These are phyloP conservation scores for Momotus momota DNA, from an alignment of 2,797 vertebrate species.

Conservation along the genomic window DNA sequence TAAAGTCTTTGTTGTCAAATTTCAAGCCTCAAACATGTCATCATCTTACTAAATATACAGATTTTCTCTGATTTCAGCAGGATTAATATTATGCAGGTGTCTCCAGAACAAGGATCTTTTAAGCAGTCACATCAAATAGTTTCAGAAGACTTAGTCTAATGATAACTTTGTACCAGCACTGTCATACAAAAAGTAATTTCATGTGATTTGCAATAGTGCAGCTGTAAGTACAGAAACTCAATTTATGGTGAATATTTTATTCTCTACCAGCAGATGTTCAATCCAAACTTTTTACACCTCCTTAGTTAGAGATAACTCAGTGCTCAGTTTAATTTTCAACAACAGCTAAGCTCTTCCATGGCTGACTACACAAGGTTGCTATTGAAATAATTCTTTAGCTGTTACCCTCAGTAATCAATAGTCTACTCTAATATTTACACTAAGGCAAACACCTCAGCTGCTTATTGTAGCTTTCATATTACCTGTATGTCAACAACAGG, in stretches of 20 bases:
- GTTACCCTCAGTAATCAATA: conserved; percentile 26
- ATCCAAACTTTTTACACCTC: neutral
- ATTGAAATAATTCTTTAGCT: conserved; percentile 19
- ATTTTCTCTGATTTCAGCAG: neutral
- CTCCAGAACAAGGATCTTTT: neutral
- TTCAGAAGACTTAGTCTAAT: neutral
- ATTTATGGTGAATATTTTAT: conserved; percentile 5
- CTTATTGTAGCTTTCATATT: neutral
- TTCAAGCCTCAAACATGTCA: neutral
- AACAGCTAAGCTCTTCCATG: neutral
- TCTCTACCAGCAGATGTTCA: neutral
- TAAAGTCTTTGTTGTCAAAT: neutral
- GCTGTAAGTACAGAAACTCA: neutral
- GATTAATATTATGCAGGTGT: neutral
- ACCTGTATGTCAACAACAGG: neutral
- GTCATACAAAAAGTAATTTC: neutral
- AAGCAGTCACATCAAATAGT: neutral
- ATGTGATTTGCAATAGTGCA: neutral
- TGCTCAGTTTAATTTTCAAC: conserved; percentile 17
- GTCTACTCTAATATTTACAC: conserved; percentile 29
- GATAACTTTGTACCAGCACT: neutral
- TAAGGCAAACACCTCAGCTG: neutral
- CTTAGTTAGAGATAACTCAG: neutral
- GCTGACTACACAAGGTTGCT: neutral
- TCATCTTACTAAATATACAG: neutral